These are phyloP conservation scores for Catocala fraxini DNA, from an alignment of 2,888 invertebrate genomes.

Conservation along the genomic window DNA sequence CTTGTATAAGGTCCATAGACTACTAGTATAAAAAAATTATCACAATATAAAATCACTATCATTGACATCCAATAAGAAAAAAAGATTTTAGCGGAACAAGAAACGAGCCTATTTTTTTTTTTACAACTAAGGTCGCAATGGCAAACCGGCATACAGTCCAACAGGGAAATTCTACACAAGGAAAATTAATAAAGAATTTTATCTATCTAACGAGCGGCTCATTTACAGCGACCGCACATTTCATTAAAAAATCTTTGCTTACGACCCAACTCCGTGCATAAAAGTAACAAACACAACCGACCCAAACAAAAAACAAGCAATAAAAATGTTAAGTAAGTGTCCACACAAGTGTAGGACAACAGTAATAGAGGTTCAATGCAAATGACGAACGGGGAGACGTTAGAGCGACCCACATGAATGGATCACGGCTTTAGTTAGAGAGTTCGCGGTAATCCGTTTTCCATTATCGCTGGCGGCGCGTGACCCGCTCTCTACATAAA, in stretches of 20 bases:
- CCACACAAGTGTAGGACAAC: conserved; percentile 24
- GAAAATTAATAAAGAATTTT: conserved; percentile 16
- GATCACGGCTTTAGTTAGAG: conserved; percentile 60
- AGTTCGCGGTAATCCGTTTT: conserved; percentile 70
- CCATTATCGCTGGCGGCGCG: conserved; percentile 66
- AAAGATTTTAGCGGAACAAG: too few relatives aligned
- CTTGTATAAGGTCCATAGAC: too few relatives aligned
- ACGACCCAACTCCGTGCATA: not conserved
- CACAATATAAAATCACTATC: too few relatives aligned
- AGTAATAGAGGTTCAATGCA: conserved; percentile 42
- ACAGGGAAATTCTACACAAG: not conserved
- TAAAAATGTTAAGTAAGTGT: conserved; percentile 9
- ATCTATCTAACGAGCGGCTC: conserved; percentile 3
- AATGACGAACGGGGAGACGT: conserved; percentile 43
- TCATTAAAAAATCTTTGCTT: conserved; percentile 12
- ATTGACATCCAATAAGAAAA: too few relatives aligned
- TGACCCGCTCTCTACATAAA: conserved; percentile 58
- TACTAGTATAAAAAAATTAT: too few relatives aligned
- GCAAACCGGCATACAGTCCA: conserved; percentile 1
- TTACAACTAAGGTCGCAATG: too few relatives aligned
- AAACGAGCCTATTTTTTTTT: too few relatives aligned
- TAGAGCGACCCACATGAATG: conserved; percentile 41
- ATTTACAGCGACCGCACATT: conserved; percentile 11
- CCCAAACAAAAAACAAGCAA: conserved; percentile 4
- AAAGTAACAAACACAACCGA: conserved; percentile 1